These are phyloP conservation scores for Cataglyphis altisquamis DNA, from an alignment of 2,888 invertebrate genomes.

Conservation along the genomic window DNA sequence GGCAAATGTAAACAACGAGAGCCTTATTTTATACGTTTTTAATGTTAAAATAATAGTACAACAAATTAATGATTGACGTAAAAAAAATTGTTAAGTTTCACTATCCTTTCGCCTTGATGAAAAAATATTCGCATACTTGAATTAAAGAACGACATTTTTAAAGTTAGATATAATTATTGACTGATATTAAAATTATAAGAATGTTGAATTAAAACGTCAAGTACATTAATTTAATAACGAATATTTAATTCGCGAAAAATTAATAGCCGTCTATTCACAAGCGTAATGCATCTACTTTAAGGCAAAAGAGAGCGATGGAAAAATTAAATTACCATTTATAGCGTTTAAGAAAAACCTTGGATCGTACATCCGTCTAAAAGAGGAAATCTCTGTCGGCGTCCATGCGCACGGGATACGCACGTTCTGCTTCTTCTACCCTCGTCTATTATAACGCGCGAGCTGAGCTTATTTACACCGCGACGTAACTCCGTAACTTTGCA, in stretches of 20 bases:
- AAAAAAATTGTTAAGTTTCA: background rate
- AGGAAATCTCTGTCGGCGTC: constrained; percentile 8
- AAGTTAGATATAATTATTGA: background rate
- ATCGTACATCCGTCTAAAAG: background rate
- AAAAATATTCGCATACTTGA: background rate
- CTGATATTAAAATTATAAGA: background rate
- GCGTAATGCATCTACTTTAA: background rate
- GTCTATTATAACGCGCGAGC: background rate
- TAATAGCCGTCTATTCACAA: background rate
- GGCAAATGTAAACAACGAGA: background rate
- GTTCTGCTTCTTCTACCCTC: constrained; percentile 18
- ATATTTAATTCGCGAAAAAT: constrained; percentile 23
- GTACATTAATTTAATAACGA: background rate
- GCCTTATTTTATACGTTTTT: background rate
- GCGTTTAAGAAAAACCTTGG: constrained; percentile 4
- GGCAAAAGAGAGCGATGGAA: background rate
- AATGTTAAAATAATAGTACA: background rate
- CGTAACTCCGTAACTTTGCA: constrained; percentile 48
- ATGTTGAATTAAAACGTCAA: background rate
- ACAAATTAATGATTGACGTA: background rate
- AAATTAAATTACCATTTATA: background rate
- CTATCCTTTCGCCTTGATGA: background rate
- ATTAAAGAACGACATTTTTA: background rate
- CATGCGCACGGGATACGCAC: constrained; percentile 14
- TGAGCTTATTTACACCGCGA: constrained; percentile 19